A percentile compares a stretch with the other conserved stretches of the same genome.
Evolutionary conservation across 2,113 vertebrate genomes (phyloP).

Genomic region (Tenebrosternarchus preto): DNA sequence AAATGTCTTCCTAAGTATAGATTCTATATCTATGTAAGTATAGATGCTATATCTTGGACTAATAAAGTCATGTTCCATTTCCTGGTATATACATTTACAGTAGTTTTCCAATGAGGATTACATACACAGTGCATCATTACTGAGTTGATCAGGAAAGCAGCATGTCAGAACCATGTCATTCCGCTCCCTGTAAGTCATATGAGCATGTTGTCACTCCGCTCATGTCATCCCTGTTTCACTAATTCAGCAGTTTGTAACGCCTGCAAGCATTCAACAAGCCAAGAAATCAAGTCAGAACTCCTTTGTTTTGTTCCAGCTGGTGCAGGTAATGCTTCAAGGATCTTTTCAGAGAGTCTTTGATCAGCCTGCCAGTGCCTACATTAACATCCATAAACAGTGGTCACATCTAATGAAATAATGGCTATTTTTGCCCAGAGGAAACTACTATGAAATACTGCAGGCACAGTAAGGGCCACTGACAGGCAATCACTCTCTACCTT

Average conservation of each 20-base stretch:
- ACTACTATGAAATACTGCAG: conserved; percentile 13
- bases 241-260: background rate
- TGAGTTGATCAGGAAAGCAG: background rate
- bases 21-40: too few species aligned
- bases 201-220: background rate
- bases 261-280: background rate
- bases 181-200: background rate
- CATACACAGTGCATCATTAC: background rate
- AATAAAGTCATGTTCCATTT: conserved; percentile 9
- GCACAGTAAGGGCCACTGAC: background rate
- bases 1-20: too few species aligned
- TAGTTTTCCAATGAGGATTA: background rate
- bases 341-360: conserved; percentile 9
- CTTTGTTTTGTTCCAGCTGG: too few species aligned
- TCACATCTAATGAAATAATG: conserved; percentile 31
- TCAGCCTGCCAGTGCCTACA: background rate
- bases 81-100: background rate
- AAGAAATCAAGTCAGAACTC: too few species aligned
- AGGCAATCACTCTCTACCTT: conserved; percentile 13
- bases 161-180: background rate
- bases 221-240: background rate
- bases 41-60: background rate
- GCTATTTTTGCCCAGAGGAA: conserved; percentile 35
- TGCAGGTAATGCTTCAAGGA: background rate
- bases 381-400: conserved; percentile 13